Evolutionary conservation across 1,140 invertebrate genomes (phyloP).

Genomic region (Tetranychus urticae): DNA sequence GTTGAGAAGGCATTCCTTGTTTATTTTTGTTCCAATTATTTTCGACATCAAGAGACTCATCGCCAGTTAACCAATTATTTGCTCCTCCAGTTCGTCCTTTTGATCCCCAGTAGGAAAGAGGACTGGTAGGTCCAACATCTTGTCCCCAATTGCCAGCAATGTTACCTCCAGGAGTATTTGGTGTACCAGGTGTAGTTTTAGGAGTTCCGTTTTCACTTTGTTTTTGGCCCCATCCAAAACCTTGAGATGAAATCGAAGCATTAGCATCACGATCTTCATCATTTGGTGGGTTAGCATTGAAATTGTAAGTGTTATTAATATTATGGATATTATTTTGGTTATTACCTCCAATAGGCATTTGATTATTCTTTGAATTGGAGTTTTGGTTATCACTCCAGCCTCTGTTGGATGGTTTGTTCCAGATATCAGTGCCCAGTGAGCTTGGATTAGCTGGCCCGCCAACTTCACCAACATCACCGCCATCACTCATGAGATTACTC

Average conservation of each 20-base stretch:
- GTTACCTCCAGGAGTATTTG: constrained; percentile 9
- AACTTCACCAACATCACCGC: background rate
- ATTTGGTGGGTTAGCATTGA: too few relatives aligned
- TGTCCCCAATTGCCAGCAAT: constrained; percentile 21
- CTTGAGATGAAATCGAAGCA: background rate
- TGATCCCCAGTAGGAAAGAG: constrained; percentile 25
- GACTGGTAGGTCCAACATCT: constrained; percentile 24
- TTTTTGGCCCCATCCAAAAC: constrained; percentile 32
- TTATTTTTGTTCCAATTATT: constrained; percentile 13
- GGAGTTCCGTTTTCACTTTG: constrained; percentile 16
- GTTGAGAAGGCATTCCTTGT: constrained; percentile 20
- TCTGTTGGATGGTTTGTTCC: background rate
- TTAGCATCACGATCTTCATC: constrained; percentile 22
- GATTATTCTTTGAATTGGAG: too few relatives aligned
- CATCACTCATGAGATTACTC: too few relatives aligned
- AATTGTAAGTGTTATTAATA: background rate
- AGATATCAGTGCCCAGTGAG: background rate
- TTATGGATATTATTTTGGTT: background rate
- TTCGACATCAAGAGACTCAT: constrained; percentile 19
- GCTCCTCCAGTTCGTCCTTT: constrained; percentile 35
- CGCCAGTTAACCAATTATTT: constrained; percentile 19
- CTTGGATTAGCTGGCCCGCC: background rate
- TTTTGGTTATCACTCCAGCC: background rate
- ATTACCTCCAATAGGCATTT: too few relatives aligned
- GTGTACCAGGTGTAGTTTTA: constrained; percentile 11